Evolutionary conservation across 92 coral and sea anemone genomes (phyloP), one percentile per base, ranked within the genome.

Genomic region (Hydrozoanthus gracilis): DNA sequence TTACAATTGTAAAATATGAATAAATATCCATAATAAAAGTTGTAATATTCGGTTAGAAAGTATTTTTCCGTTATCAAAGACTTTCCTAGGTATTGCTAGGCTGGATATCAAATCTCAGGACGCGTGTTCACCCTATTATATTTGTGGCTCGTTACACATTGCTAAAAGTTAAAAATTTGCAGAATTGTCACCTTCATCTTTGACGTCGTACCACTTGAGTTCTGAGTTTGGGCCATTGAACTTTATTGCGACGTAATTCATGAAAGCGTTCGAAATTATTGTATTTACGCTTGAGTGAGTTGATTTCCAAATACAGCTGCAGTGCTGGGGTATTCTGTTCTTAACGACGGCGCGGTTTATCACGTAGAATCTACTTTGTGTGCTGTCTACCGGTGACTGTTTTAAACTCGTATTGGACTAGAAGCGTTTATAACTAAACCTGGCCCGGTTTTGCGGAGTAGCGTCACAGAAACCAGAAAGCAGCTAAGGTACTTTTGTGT

Each of bases 261-360:
- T 80, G 44, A 18, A 50, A 79, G 60, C 44, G 46, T 12, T 65
- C 69, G 72, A 8, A 12, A 9, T 12, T 80, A n/a, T 5, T 45
- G 64, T 16, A 8, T 11, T 48, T 58, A 62, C 50, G 75, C 74
- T 80, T 80, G 47, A 80, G 12, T 17, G 7, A 49, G 56, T 11
- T 65, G 60, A 65, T 20, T 18, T 80, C 62, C 74, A 48, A 80
- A 80, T 80, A 80, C 66, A 80, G 75, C 7, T 45, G 20, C 17
- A n/a, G 6, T 39, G 4, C 15, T 0, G 17, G 27, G 56, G 17
- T 0, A 65, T 46, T 65, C 8, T 44, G 7, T 64, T 73, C 16
- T 64, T 64, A 55, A 64, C 7, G 66, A 45, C 73, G 14, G 47
- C 51, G 9, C 52, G 74, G 17, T 12, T 4, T 16, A 8, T 46